Conservation (phyloP, 2,113 vertebrate genomes). For the Centropus bengalensis region DNA sequence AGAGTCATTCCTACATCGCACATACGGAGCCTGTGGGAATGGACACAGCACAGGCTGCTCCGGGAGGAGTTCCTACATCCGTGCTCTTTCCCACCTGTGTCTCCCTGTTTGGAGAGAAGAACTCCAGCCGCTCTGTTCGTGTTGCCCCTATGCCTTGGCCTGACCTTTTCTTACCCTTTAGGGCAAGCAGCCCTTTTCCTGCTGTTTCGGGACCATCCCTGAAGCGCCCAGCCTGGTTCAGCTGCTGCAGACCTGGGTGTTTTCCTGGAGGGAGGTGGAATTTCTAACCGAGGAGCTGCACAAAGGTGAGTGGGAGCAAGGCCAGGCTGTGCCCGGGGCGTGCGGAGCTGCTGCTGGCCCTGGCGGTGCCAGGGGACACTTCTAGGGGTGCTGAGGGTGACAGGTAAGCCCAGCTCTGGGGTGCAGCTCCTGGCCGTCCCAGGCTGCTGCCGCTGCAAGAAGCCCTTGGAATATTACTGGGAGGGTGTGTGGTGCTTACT, state of each 20-base stretch:
- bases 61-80: accelerated
- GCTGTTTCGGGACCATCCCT: accelerated
- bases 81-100: accelerated
- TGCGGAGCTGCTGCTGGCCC: background rate
- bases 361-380: accelerated
- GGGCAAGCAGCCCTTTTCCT: background rate
- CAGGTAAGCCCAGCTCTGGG: accelerated
- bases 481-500: background rate
- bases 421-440: background rate
- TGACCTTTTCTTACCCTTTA: accelerated
- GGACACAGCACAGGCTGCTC: accelerated
- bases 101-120: background rate
- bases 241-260: accelerated
- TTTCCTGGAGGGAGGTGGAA: accelerated
- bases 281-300: accelerated
- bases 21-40: accelerated
- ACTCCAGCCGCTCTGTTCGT: background rate
- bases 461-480: background rate
- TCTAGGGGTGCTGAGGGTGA: background rate
- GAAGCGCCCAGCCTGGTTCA: accelerated
- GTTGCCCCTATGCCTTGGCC: accelerated
- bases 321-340: accelerated
- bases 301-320: accelerated
- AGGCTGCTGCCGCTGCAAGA: accelerated
- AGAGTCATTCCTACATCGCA: accelerated